phyloP scores from a whole-genome alignment of 2,888 invertebrate species.

The Spialia ferax region DNA sequence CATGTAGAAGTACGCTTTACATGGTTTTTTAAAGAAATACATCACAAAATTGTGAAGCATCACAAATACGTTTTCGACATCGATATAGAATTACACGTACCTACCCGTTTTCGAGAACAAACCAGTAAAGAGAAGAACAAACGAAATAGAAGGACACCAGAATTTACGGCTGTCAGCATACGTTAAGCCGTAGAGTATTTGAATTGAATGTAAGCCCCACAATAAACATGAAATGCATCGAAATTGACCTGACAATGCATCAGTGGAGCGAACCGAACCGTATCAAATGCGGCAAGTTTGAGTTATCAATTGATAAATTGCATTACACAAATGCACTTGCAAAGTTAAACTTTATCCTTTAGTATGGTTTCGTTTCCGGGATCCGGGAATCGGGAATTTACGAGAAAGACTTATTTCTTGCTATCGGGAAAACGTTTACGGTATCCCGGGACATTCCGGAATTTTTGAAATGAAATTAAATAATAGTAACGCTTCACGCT shows the following conservation, averaged over 20 bases:
- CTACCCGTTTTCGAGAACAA: too few relatives aligned
- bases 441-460: too few relatives aligned
- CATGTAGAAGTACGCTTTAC: too few relatives aligned
- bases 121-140: not conserved
- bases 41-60: too few relatives aligned
- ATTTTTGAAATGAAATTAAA: too few relatives aligned
- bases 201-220: not conserved
- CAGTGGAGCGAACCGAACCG: conserved; percentile 16
- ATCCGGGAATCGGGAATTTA: too few relatives aligned
- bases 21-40: not conserved
- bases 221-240: conserved; percentile 13
- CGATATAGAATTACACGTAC: too few relatives aligned
- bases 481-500: too few relatives aligned
- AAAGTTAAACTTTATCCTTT: not conserved
- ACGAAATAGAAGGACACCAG: not conserved
- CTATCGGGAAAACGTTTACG: too few relatives aligned
- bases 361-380: not conserved
- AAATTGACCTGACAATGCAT: conserved; percentile 24
- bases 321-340: not conserved
- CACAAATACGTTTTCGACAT: too few relatives aligned
- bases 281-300: conserved; percentile 15
- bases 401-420: too few relatives aligned
- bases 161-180: not conserved
- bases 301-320: conserved; percentile 8
- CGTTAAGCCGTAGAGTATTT: not conserved